A percentile compares a stretch with the other conserved stretches of the same genome.
Evolutionary conservation across 2,888 invertebrate genomes (phyloP).

Genomic region (Oeneis ivallda): DNA sequence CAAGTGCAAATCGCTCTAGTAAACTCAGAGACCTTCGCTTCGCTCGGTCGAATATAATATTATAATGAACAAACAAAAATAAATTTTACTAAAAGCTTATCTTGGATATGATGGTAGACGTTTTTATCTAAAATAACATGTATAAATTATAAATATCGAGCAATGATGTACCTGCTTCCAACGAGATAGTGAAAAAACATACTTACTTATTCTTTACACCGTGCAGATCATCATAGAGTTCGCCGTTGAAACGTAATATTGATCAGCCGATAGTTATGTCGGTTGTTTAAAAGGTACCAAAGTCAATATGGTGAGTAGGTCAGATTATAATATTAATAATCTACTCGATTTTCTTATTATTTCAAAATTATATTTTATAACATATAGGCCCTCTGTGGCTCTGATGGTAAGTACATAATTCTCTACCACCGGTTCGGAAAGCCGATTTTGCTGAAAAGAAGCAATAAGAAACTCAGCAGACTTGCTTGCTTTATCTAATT

Average conservation of each 20-base stretch:
- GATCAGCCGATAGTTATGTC: neutral
- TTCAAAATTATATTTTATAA: too few species aligned
- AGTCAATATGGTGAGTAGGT: neutral
- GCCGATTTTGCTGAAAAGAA: too few species aligned
- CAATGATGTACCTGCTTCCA: neutral
- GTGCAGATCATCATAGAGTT: too few species aligned
- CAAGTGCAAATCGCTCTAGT: too few species aligned
- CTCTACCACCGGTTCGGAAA: neutral
- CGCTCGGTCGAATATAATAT: neutral
- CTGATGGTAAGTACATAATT: too few species aligned
- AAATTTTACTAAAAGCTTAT: slow-evolving; percentile 9
- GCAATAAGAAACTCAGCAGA: too few species aligned
- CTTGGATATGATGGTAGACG: neutral
- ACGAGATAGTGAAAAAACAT: neutral
- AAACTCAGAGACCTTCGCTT: too few species aligned
- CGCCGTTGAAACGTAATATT: neutral
- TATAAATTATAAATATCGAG: neutral
- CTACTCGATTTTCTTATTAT: too few species aligned
- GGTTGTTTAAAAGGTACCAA: neutral
- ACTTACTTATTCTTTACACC: too few species aligned
- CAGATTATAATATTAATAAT: too few species aligned
- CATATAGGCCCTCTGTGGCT: too few species aligned
- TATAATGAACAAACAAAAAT: slow-evolving; percentile 7
- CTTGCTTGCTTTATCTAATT: too few species aligned
- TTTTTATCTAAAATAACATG: neutral